Evolutionary conservation across 2,888 invertebrate genomes (phyloP), one percentile per base, ranked within the genome.

Genomic region (Neoascia interrupta): DNA sequence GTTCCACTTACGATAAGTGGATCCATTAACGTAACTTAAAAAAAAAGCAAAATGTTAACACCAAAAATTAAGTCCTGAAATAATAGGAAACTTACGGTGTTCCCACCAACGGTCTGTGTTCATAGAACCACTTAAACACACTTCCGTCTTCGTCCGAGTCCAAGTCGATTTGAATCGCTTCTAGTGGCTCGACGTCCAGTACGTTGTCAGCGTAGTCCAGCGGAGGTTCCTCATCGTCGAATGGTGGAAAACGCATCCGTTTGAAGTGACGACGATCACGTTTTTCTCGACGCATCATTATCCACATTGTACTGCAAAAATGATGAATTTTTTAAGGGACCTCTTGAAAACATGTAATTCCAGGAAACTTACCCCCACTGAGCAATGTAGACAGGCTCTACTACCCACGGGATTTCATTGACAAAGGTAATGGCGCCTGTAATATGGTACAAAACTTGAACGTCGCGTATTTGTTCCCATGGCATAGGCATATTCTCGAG

Each of bases 401-500:
- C 96, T 2, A 99, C 98, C 97, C 99, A 98, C 1, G 99, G 99
- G 84, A 99, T 99, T 91, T 99, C 99, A 90, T 99, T 99, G 2
- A 99, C 98, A 90, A 99, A 99, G 5, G 99, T 99, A 76, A 99
- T 99, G 10, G 99, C 99, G 47, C 99, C 99, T 5, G 99, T 99
- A 76, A 99, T 99, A 86, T 99, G 99, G 88, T 99, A 99, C 19
- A 99, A 90, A 5, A 97, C 98, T 90, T 97, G 96, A 0, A 98
- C 98, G 88, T 99, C 99, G 76, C 99, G 91, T 81, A 99, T 99
- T 90, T 99, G 99, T 88, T 99, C 99, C 99, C 99, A 99, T 0
- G 99, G 99, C 99, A 99, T 99, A 0, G 99, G 99, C 99, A 99
- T 99, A 88, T 99, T 99, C 88, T 99, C 99, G 72, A 99, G 89